Percentiles rank a stretch among this genome's conserved stretches.
Conservation (phyloP, 2,888 invertebrate species). For the Synergus itoensis region DNA sequence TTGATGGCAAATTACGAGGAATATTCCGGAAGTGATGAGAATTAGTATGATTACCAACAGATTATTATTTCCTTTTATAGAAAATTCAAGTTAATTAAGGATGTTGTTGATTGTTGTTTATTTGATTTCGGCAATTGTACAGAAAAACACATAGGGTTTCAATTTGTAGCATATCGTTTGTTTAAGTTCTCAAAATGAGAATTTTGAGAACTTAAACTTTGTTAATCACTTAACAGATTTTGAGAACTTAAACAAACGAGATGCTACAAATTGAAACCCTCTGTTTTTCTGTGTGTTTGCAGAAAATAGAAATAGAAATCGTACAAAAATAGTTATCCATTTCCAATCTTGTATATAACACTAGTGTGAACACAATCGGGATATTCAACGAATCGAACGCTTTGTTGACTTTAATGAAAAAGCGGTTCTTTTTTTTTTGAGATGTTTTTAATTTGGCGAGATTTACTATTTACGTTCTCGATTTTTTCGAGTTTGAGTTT, state of each 20-base stretch:
- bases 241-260: no score
- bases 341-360: no score
- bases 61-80: not conserved
- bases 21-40: constrained; percentile 17
- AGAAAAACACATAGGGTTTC: no score
- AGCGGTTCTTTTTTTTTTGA: not conserved
- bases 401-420: not conserved
- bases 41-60: constrained; percentile 8
- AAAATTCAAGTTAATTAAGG: not conserved
- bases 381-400: not conserved
- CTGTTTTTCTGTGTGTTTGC: no score
- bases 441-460: not conserved
- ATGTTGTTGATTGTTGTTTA: not conserved
- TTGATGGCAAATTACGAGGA: constrained; percentile 16
- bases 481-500: not conserved
- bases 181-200: no score
- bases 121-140: no score
- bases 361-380: not conserved
- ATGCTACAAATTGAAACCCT: no score
- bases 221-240: no score
- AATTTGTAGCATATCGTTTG: no score
- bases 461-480: not conserved
- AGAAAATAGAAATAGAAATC: not conserved
- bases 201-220: no score
- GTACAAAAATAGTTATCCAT: no score